A percentile compares a stretch with the other conserved stretches of the same genome.
These are phyloP conservation scores for Drosophila biarmipes DNA, from an alignment of 1,140 invertebrate genomes.

Conservation along the genomic window DNA sequence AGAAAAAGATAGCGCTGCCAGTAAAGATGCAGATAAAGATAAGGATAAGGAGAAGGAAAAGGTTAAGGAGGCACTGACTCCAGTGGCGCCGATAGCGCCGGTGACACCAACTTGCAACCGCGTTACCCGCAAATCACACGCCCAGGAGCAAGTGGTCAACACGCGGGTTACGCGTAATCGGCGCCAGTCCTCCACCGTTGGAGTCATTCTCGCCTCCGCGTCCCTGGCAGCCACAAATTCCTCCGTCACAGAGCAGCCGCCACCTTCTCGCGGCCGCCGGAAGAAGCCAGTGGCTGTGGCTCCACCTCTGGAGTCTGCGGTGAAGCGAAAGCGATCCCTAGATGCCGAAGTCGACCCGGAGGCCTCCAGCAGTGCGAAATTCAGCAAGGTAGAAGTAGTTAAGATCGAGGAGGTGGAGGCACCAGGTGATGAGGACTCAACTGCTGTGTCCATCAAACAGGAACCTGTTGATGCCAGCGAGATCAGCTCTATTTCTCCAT, in stretches of 20 bases:
- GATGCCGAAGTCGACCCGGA: constrained; percentile 35
- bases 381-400: constrained; percentile 60
- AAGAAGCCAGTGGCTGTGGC: constrained; percentile 16
- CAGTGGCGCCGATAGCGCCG: constrained; percentile 3
- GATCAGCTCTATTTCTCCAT: constrained; percentile 19
- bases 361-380: constrained; percentile 45
- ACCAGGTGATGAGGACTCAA: constrained; percentile 17
- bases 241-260: constrained; percentile 31
- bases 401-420: constrained; percentile 29
- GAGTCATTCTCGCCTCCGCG: constrained; percentile 3
- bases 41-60: constrained; percentile 43
- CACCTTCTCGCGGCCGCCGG: constrained; percentile 39
- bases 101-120: constrained; percentile 59
- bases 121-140: constrained; percentile 76
- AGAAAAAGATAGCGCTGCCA: constrained; percentile 29
- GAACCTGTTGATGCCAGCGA: constrained; percentile 62
- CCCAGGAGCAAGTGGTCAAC: constrained; percentile 70
- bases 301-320: constrained; percentile 18
- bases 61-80: constrained; percentile 25
- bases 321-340: constrained; percentile 72
- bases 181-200: constrained; percentile 57
- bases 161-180: constrained; percentile 76
- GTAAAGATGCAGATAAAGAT: constrained; percentile 30
- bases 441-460: constrained; percentile 58
- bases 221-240: constrained; percentile 18